A percentile compares a stretch with the other conserved stretches of the same genome.
phyloP scores from a whole-genome alignment of 2,113 vertebrate species.

The Peromyscus leucopus region DNA sequence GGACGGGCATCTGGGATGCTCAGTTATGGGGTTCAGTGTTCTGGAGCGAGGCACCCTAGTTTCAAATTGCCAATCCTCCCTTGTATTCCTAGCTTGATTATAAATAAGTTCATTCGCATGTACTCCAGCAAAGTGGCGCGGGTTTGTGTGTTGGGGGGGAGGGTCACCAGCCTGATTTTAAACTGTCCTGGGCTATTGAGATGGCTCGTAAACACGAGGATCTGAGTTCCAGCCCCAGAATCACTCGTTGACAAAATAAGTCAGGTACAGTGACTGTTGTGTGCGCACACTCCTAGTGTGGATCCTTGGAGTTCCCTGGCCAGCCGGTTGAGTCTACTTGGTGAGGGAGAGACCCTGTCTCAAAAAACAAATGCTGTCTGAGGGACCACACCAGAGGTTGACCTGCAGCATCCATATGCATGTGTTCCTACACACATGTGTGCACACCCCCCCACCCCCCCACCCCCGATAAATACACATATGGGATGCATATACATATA shows the following conservation, averaged over 20 bases:
- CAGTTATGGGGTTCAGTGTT: not conserved
- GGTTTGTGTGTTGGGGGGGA: too few species aligned
- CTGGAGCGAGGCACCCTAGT: not conserved
- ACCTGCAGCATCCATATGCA: not conserved
- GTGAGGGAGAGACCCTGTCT: not conserved
- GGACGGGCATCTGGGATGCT: fast-evolving
- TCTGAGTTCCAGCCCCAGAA: not conserved
- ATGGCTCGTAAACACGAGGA: not conserved
- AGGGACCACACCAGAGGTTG: not conserved
- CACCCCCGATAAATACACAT: not conserved
- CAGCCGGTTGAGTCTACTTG: not conserved
- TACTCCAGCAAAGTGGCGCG: not conserved
- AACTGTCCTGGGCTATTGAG: not conserved
- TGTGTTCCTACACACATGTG: not conserved
- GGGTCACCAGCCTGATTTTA: not conserved
- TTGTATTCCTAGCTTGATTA: too few species aligned
- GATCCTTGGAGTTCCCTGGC: not conserved
- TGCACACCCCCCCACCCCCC: too few species aligned
- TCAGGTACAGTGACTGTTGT: not conserved
- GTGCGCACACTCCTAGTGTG: not conserved
- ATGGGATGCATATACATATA: not conserved
- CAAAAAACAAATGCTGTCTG: not conserved
- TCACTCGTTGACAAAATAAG: not conserved
- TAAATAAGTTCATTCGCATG: not conserved
- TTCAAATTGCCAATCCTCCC: not conserved